Evolutionary conservation across 2,797 vertebrate genomes (phyloP).

Genomic region (Tapirus indicus): DNA sequence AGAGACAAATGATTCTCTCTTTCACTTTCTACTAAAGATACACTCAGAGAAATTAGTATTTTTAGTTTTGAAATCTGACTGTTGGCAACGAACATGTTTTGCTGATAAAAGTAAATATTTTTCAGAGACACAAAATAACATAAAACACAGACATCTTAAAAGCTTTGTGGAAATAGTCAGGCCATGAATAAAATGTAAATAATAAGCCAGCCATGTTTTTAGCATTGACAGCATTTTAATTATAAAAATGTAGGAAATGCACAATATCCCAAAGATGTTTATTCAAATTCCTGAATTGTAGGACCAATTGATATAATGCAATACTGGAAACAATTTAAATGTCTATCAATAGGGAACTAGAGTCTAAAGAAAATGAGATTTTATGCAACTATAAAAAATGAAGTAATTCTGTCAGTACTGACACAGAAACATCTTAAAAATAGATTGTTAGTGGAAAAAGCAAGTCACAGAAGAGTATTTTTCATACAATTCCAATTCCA

Average conservation of each 20-base stretch:
- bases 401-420: neutral
- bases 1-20: neutral
- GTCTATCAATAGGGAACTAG: neutral
- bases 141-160: slow-evolving; percentile 30
- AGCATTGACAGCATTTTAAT: slow-evolving; percentile 20
- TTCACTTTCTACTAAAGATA: slow-evolving; percentile 64
- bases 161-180: neutral
- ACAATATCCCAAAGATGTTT: neutral
- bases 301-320: neutral
- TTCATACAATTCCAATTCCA: neutral
- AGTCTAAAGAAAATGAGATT: neutral
- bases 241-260: slow-evolving; percentile 54
- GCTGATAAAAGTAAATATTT: slow-evolving; percentile 37
- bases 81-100: slow-evolving; percentile 1
- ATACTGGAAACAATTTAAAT: slow-evolving; percentile 36
- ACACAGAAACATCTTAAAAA: slow-evolving; percentile 55
- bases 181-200: slow-evolving; percentile 46
- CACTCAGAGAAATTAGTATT: neutral
- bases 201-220: neutral
- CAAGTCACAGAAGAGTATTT: neutral
- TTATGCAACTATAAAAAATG: slow-evolving; percentile 10
- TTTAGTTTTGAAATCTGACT: slow-evolving; percentile 55
- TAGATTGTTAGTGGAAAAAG: neutral
- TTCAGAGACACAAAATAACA: neutral
- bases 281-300: neutral